A percentile compares a stretch with the other conserved stretches of the same genome.
Conservation (phyloP, 2,888 invertebrate species). For the Pheosia tremula region DNA sequence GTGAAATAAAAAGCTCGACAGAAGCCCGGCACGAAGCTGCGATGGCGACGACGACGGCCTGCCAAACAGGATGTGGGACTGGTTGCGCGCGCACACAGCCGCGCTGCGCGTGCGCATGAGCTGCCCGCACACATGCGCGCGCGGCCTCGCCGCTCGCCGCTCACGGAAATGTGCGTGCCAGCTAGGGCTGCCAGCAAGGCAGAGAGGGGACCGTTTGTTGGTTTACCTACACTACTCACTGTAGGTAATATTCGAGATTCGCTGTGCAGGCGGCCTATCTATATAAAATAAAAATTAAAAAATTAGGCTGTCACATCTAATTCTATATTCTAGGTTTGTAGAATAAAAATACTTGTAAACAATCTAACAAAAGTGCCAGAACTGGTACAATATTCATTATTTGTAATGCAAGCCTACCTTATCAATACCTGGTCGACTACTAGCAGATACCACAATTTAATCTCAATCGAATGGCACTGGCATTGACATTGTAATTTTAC, state of each 20-base stretch:
- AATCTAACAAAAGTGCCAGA: no score
- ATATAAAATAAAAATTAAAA: no score
- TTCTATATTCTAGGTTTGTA: no score
- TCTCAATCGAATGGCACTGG: no score
- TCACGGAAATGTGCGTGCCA: constrained; percentile 82
- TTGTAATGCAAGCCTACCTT: no score
- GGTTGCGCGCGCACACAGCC: constrained; percentile 71
- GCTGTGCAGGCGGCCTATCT: not conserved
- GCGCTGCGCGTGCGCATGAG: constrained; percentile 38
- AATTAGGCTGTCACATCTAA: no score
- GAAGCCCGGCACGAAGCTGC: constrained; percentile 70
- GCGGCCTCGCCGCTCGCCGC: constrained; percentile 75
- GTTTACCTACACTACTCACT: not conserved
- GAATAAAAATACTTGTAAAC: no score
- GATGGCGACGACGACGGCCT: constrained; percentile 63
- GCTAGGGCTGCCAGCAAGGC: constrained; percentile 49
- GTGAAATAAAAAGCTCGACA: constrained; percentile 81
- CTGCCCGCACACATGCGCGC: constrained; percentile 58
- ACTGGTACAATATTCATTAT: no score
- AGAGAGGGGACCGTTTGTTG: not conserved
- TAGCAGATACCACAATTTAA: no score
- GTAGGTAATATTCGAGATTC: not conserved
- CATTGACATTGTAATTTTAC: no score
- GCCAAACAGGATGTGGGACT: constrained; percentile 84
- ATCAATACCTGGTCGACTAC: no score